phyloP scores from a whole-genome alignment of 2,888 invertebrate genomes.

The Chirona hameri region DNA sequence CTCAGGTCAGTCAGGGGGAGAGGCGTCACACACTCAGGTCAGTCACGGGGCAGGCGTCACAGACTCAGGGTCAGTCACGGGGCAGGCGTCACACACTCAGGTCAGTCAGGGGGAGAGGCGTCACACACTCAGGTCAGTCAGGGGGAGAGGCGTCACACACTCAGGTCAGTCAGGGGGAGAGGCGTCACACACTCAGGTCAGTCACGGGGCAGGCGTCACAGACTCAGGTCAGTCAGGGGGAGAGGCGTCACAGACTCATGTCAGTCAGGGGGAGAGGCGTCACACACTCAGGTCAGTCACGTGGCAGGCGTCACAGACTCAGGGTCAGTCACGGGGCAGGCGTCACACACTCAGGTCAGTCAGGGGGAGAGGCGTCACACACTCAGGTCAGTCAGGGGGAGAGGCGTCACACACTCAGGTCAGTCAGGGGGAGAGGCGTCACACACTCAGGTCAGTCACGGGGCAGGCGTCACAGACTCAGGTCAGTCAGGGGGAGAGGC shows the following conservation, averaged over 20 bases:
- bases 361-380: not conserved
- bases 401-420: not conserved
- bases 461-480: conserved; percentile 2
- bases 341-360: not conserved
- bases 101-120: not conserved
- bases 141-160: no score
- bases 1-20: not conserved
- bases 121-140: not conserved
- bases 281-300: not conserved
- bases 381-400: not conserved
- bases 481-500: not conserved
- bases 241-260: no score
- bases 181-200: conserved; percentile 8
- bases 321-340: no score
- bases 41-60: no score
- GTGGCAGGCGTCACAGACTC: not conserved
- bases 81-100: conserved; percentile 4
- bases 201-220: not conserved
- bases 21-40: not conserved
- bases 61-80: no score
- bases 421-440: no score
- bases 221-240: not conserved
- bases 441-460: no score
- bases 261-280: not conserved
- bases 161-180: not conserved